Evolutionary conservation across 2,797 vertebrate species (phyloP).

Genomic region (Thaleichthys pacificus): DNA sequence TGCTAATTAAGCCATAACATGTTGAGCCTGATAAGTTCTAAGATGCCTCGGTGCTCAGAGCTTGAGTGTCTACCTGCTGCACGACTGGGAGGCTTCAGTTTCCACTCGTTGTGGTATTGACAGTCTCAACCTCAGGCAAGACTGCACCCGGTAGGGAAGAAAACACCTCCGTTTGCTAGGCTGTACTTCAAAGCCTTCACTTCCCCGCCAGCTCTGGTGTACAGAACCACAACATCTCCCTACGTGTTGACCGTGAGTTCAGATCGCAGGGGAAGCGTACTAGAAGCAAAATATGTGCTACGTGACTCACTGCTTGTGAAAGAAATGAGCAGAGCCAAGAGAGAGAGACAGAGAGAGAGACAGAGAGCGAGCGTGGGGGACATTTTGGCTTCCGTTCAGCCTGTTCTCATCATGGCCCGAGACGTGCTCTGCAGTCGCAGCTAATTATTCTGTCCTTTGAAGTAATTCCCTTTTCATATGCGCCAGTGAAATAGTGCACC

Average conservation of each 20-base stretch:
- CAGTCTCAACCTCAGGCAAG: neutral
- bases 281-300: neutral
- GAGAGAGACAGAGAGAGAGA: neutral
- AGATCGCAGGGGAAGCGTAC: constrained; percentile 21
- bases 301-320: neutral
- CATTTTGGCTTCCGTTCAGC: constrained; percentile 5
- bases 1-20: constrained; percentile 60
- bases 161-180: too few species aligned
- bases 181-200: constrained; percentile 7
- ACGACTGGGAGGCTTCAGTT: constrained; percentile 39
- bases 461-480: constrained; percentile 54
- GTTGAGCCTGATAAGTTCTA: constrained; percentile 59
- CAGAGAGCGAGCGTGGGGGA: neutral
- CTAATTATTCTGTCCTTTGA: constrained; percentile 55
- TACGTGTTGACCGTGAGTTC: constrained; percentile 27
- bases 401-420: constrained; percentile 34
- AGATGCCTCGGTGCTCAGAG: constrained; percentile 19
- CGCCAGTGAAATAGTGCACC: constrained; percentile 59
- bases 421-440: constrained; percentile 27
- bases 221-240: neutral
- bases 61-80: constrained; percentile 40
- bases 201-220: constrained; percentile 14
- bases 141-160: too few species aligned
- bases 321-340: neutral
- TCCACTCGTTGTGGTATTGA: constrained; percentile 38